Base-by-base conservation (phyloP, 1,140 invertebrate species). In the Sminthurides bifidus region DNA sequence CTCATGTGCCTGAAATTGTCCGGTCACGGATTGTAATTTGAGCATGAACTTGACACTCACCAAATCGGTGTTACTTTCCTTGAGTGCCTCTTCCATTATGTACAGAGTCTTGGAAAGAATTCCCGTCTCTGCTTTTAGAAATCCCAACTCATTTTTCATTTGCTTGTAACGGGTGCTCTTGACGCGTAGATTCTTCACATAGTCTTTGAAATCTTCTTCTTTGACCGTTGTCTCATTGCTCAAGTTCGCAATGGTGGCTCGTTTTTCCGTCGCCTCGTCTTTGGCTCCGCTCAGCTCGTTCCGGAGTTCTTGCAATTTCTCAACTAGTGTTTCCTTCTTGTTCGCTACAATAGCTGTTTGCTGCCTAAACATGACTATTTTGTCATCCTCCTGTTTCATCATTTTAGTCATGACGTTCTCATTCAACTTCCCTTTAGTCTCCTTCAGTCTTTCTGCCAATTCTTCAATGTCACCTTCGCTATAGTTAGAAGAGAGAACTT, bases 141-240 rank as follows among this genome's bases (percentile, higher is more conserved):
- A 59, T 10, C 21, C 38, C 6, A 62, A 41, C n/a, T 61, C 50
- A 4, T 35, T 21, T 54, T 60, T 59, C 55, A 65, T 52, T 64
- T 82, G 77, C 70, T 89, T 90, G 67, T 90, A 90, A 0, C 83
- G 72, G 3, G 80, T 81, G 66, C 83, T 86, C 66, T 86, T 87
- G 35, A 80, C 79, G 48, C 85, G 76, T 23, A 90, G 68, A 62
- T 82, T 80, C 66, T 80, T 82, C 0, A 90, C 82, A 69, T 88
- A 91, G 56, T 80, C 77, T 69, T 89, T 88, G 62, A 89, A 80
- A 70, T 89, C 85, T 52, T 90, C 86, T 21, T 84, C 85, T 66
- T 80, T 79, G 0, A 86, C 74, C 15, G 82, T 74, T 24, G 81
- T 73, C 4, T 77, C 76, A 10, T 79, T 77, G 1, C 72, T 71